Evolutionary conservation across 2,888 invertebrate species (phyloP).

Genomic region (Leptogaster cylindrica): DNA sequence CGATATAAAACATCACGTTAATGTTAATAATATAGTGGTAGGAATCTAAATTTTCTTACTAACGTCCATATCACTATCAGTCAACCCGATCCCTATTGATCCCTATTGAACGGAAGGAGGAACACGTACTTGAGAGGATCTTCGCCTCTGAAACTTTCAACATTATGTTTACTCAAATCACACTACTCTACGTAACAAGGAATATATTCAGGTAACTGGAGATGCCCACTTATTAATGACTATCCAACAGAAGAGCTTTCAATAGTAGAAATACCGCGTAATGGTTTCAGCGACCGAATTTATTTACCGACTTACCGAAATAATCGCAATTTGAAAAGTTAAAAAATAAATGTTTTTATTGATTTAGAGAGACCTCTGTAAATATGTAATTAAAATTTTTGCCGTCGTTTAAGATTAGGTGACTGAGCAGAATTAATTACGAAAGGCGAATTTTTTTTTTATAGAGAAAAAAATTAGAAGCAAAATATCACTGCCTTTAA

Average conservation of each 20-base stretch:
- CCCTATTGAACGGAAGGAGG: too few relatives aligned
- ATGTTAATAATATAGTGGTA: slow-evolving; percentile 25
- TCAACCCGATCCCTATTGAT: too few relatives aligned
- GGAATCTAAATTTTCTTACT: slow-evolving; percentile 13
- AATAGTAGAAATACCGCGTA: not conserved
- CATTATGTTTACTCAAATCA: slow-evolving; percentile 12
- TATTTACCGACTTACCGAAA: slow-evolving; percentile 6
- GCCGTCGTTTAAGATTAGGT: not conserved
- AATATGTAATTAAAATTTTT: slow-evolving; percentile 15
- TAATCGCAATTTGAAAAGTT: slow-evolving; percentile 21
- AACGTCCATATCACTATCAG: slow-evolving; percentile 26
- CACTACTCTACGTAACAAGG: slow-evolving; percentile 19
- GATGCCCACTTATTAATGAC: too few relatives aligned
- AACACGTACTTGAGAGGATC: not conserved
- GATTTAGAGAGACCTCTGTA: slow-evolving; percentile 19
- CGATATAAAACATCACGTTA: not conserved
- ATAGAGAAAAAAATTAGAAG: slow-evolving; percentile 15
- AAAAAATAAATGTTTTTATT: not conserved
- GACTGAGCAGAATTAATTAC: slow-evolving; percentile 4
- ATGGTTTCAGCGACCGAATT: slow-evolving; percentile 34
- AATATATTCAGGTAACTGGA: too few relatives aligned
- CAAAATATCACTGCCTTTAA: slow-evolving; percentile 29
- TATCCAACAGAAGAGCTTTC: not conserved
- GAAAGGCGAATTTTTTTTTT: too few relatives aligned
- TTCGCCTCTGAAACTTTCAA: not conserved